These are phyloP conservation scores for Bombus confusus DNA, from an alignment of 1,140 invertebrate species.

Conservation along the genomic window DNA sequence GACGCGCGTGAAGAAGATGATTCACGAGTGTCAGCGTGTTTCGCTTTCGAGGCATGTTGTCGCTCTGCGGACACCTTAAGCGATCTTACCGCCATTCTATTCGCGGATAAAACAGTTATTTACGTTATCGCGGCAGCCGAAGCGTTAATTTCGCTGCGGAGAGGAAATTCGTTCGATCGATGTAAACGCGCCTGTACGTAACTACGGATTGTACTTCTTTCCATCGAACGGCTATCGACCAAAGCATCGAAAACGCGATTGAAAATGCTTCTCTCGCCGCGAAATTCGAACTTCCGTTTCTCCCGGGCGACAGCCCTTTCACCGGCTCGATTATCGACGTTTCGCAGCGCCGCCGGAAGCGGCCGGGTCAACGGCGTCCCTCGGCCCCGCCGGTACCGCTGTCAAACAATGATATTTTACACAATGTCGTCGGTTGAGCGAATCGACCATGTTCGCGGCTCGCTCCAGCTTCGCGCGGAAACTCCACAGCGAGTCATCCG, in stretches of 20 bases:
- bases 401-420: conserved; percentile 68
- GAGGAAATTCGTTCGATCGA: too few species aligned
- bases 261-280: not conserved
- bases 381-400: not conserved
- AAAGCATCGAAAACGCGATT: too few species aligned
- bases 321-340: conserved; percentile 51
- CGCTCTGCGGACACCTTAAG: too few species aligned
- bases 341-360: conserved; percentile 51
- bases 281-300: conserved; percentile 33
- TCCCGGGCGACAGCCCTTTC: conserved; percentile 31
- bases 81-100: too few species aligned
- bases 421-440: conserved; percentile 70
- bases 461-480: conserved; percentile 51
- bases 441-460: conserved; percentile 60
- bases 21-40: too few species aligned
- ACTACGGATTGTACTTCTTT: too few species aligned
- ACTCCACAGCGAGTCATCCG: conserved; percentile 64
- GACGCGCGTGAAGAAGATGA: too few species aligned
- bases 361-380: conserved; percentile 41
- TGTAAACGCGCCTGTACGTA: too few species aligned
- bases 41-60: too few species aligned
- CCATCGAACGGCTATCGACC: not conserved
- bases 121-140: too few species aligned
- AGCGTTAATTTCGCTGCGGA: too few species aligned
- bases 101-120: too few species aligned